Evolutionary conservation across 2,113 vertebrate species (phyloP).

Genomic region (Sylvilagus bachmani): DNA sequence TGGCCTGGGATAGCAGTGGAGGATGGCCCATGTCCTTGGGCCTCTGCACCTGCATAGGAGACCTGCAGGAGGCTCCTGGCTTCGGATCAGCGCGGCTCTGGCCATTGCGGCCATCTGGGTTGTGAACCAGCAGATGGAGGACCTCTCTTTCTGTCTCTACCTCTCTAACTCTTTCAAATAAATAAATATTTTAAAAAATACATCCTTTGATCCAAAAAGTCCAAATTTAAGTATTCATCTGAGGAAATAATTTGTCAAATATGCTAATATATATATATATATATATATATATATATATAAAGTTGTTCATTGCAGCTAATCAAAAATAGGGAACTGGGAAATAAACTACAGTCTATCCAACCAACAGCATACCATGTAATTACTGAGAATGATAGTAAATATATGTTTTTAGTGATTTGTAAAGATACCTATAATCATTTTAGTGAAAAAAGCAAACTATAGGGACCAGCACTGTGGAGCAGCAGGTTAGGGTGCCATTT

Average conservation of each 20-base stretch:
- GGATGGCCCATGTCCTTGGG: too few species aligned
- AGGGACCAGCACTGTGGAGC: too few species aligned
- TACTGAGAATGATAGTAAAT: background rate
- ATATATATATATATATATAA: background rate
- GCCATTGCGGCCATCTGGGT: too few species aligned
- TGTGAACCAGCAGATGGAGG: too few species aligned
- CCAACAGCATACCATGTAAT: background rate
- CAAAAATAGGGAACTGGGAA: background rate
- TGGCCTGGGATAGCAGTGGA: too few species aligned
- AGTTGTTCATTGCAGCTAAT: background rate
- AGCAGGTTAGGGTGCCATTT: background rate
- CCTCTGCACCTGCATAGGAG: too few species aligned
- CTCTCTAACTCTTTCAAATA: too few species aligned
- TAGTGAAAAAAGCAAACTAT: background rate
- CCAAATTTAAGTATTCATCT: slow-evolving; percentile 10
- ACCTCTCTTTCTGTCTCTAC: too few species aligned
- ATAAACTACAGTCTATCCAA: background rate
- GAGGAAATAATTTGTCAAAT: slow-evolving; percentile 15
- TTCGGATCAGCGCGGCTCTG: too few species aligned
- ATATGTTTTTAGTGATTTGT: background rate
- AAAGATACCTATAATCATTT: background rate
- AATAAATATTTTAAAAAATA: background rate
- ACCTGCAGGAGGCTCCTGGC: too few species aligned
- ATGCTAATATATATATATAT: background rate
- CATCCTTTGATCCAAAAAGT: background rate